Percentiles rank a stretch among this genome's conserved stretches.
phyloP scores from a whole-genome alignment of 2,888 invertebrate genomes.

The Drosophila mimetica region DNA sequence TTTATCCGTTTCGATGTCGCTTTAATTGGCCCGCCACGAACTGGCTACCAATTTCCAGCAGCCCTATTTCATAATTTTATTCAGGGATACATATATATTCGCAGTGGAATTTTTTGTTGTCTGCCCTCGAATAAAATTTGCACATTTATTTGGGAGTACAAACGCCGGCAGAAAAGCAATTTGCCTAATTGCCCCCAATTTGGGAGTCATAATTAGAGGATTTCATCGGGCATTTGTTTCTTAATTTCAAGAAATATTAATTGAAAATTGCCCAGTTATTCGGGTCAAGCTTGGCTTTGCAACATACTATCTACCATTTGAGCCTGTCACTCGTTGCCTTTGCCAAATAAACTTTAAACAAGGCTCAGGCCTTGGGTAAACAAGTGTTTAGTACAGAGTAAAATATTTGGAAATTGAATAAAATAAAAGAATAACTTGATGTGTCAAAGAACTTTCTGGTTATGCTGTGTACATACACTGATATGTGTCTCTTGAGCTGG shows the following conservation, averaged over 20 bases:
- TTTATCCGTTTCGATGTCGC: conserved; percentile 26
- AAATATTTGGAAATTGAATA: conserved; percentile 19
- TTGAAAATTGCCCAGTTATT: conserved; percentile 30
- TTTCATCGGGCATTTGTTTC: conserved; percentile 13
- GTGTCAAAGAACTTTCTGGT: conserved; percentile 22
- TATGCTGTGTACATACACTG: conserved; percentile 4
- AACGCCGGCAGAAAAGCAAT: conserved; percentile 15
- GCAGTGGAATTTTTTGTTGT: conserved; percentile 12
- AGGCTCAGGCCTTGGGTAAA: background rate
- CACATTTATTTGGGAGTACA: conserved; percentile 20
- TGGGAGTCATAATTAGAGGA: conserved; percentile 43
- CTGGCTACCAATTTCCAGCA: conserved; percentile 1
- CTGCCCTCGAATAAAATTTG: conserved; percentile 21
- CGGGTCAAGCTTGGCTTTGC: conserved; percentile 1
- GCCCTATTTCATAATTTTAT: conserved; percentile 45
- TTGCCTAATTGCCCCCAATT: conserved; percentile 51
- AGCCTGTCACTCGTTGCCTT: background rate
- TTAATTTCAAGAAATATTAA: conserved; percentile 31
- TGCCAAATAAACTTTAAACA: conserved; percentile 6
- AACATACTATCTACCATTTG: background rate
- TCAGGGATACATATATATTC: conserved; percentile 17
- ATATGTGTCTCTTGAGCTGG: conserved; percentile 45
- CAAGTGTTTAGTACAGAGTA: background rate
- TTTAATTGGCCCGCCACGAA: conserved; percentile 30
- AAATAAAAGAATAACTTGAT: conserved; percentile 18